A percentile compares a stretch with the other conserved stretches of the same genome.
Conservation (phyloP, 37 sponge, comb jelly and placozoan species). For the Mnemiopsis leidyi region DNA sequence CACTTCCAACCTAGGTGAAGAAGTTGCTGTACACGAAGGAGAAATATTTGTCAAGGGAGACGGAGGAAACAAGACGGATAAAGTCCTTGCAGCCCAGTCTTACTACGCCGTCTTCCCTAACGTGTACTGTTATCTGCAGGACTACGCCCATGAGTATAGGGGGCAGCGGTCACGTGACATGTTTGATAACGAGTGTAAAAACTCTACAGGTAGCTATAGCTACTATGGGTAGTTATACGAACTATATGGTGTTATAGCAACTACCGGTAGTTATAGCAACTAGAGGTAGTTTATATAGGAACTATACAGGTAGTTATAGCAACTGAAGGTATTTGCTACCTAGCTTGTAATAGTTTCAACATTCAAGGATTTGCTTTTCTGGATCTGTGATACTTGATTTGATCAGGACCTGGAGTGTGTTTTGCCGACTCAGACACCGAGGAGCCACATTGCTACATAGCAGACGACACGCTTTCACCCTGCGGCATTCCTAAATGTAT, state of each 20-base stretch:
- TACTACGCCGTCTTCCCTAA: conserved; percentile 44
- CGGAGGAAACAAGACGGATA: not conserved
- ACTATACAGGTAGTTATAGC: no score
- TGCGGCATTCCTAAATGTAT: conserved; percentile 51
- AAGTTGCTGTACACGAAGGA: not conserved
- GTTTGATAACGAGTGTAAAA: conserved; percentile 36
- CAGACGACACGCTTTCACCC: not conserved
- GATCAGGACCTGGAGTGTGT: conserved; percentile 9
- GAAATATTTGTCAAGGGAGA: not conserved
- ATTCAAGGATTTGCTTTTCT: no score
- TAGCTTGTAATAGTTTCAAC: no score
- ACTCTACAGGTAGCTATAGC: conserved; percentile 62
- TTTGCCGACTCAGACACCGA: not conserved
- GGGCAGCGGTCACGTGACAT: not conserved
- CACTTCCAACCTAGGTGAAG: conserved; percentile 20
- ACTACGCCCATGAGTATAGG: conserved; percentile 20
- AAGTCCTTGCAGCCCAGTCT: conserved; percentile 32
- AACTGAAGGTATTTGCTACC: not conserved
- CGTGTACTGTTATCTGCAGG: conserved; percentile 45
- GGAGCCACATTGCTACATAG: not conserved
- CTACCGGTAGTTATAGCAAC: no score
- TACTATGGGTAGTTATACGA: no score
- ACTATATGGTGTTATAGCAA: no score
- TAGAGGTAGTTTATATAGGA: no score
- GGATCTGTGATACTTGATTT: no score